phyloP scores from a whole-genome alignment of 2,797 vertebrate genomes.

The Sebastes cheni region DNA sequence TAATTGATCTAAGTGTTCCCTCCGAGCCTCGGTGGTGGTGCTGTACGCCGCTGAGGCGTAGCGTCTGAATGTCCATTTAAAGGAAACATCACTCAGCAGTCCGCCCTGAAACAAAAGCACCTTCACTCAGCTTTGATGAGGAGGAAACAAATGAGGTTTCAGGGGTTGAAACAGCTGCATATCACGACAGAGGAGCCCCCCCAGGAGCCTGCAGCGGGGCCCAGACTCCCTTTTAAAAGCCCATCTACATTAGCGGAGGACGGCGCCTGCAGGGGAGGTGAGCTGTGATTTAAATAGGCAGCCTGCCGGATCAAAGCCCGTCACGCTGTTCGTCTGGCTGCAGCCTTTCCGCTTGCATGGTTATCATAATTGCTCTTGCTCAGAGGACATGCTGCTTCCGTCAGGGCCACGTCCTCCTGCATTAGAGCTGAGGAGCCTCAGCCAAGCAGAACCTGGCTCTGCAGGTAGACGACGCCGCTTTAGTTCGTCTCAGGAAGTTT shows the following conservation, averaged over 20 bases:
- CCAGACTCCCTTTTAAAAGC: neutral
- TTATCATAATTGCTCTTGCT: conserved; percentile 77
- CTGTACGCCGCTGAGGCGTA: neutral
- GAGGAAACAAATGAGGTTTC: conserved; percentile 16
- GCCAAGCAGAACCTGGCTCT: conserved; percentile 35
- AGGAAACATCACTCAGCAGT: conserved; percentile 5
- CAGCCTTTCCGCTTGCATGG: conserved; percentile 73
- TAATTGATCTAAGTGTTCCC: conserved; percentile 11
- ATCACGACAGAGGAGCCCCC: conserved; percentile 21
- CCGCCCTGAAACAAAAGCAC: conserved; percentile 15
- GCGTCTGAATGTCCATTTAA: conserved; percentile 19
- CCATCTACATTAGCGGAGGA: conserved; percentile 31
- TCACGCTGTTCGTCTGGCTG: conserved; percentile 54
- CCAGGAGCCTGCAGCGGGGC: neutral
- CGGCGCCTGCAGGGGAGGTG: conserved; percentile 51
- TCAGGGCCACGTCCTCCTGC: conserved; percentile 59
- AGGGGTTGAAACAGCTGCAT: conserved; percentile 13
- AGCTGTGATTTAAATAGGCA: conserved; percentile 71
- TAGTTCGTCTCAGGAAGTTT: conserved; percentile 5
- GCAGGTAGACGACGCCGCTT: conserved; percentile 19
- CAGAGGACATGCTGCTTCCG: conserved; percentile 73
- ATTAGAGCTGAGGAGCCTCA: conserved; percentile 59
- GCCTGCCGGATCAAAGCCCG: conserved; percentile 71
- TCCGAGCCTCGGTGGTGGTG: neutral
- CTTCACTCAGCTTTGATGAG: conserved; percentile 33